Evolutionary conservation across 2,113 vertebrate species (phyloP).

Genomic region (cat (Felis catus)): F.catus_Fca126_mat1.0 CM031418.1:108610001-108610500

Average conservation of each 20-base stretch:
- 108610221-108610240: conserved; percentile 52
- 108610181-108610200: conserved; percentile 28
- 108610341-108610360: conserved; percentile 65
- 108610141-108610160: conserved; percentile 58
- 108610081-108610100: not conserved
- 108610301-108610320: conserved; percentile 49
- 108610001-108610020: not conserved
- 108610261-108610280: conserved; percentile 74
- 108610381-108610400: conserved; percentile 75
- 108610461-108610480: conserved; percentile 57
- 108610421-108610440: conserved; percentile 57
- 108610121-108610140: conserved; percentile 37
- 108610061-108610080: not conserved
- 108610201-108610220: conserved; percentile 68
- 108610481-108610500: conserved; percentile 52
- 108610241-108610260: conserved; percentile 59
- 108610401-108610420: conserved; percentile 53
- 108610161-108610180: conserved; percentile 42
- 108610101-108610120: conserved; percentile 36
- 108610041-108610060: conserved; percentile 60
- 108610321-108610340: conserved; percentile 44
- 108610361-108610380: conserved; percentile 75
- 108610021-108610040: conserved; percentile 27
- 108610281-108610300: conserved; percentile 69
- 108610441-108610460: conserved; percentile 70